Evolutionary conservation across 1,140 invertebrate species (phyloP).

Genomic region (honey bee (Apis mellifera)): Amel_HAv3.1 CM009935.2:7585001-7585500

Average conservation of each 20-base stretch:
- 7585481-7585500: too few species aligned
- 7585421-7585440: not conserved
- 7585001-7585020: slow-evolving; percentile 58
- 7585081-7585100: slow-evolving; percentile 75
- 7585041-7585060: slow-evolving; percentile 57
- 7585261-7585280: slow-evolving; percentile 58
- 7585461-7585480: not conserved
- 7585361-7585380: not conserved
- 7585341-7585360: slow-evolving; percentile 64
- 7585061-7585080: slow-evolving; percentile 52
- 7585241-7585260: slow-evolving; percentile 64
- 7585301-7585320: slow-evolving; percentile 63
- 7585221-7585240: slow-evolving; percentile 56
- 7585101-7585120: slow-evolving; percentile 63
- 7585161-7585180: too few species aligned
- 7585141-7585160: slow-evolving; percentile 18
- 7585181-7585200: too few species aligned
- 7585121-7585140: slow-evolving; percentile 50
- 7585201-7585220: slow-evolving; percentile 23
- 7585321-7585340: slow-evolving; percentile 70
- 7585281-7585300: slow-evolving; percentile 47
- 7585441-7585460: not conserved
- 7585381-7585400: not conserved
- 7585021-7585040: slow-evolving; percentile 66
- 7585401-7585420: not conserved